phyloP scores from a whole-genome alignment of 2,113 vertebrate species.

The Seriola quinqueradiata region DNA sequence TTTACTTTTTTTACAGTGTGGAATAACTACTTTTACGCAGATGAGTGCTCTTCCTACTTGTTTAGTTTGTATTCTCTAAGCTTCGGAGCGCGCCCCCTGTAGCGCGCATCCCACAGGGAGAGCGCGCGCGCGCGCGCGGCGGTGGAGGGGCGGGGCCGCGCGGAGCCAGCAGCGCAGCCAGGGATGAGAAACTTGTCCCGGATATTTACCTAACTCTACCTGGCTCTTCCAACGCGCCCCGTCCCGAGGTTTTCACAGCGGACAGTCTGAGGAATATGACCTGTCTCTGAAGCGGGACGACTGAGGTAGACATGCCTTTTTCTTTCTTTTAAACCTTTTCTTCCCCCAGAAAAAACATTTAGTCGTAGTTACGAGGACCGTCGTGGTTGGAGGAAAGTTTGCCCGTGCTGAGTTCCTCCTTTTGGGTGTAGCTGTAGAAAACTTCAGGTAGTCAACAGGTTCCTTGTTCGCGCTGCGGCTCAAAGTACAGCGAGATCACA shows the following conservation, averaged over 20 bases:
- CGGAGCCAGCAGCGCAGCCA: conserved; percentile 59
- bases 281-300: conserved; percentile 48
- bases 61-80: background rate
- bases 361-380: conserved; percentile 37
- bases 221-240: conserved; percentile 63
- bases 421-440: conserved; percentile 70
- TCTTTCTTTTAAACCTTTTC: conserved; percentile 2
- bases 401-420: conserved; percentile 33
- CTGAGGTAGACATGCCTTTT: conserved; percentile 63
- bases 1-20: background rate
- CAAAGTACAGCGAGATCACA: conserved; percentile 73
- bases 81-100: conserved; percentile 12
- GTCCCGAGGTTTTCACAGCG: conserved; percentile 38
- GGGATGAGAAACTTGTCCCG: conserved; percentile 80
- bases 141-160: conserved; percentile 75
- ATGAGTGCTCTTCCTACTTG: too few species aligned
- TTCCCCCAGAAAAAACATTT: background rate
- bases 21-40: background rate
- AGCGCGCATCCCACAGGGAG: conserved; percentile 18
- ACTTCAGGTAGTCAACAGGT: conserved; percentile 74
- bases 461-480: conserved; percentile 65
- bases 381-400: conserved; percentile 58
- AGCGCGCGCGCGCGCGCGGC: conserved; percentile 62
- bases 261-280: conserved; percentile 28
- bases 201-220: conserved; percentile 82